Percentiles rank a stretch among this genome's conserved stretches.
phyloP scores from a whole-genome alignment of 2,113 vertebrate species.

The Leucosticte australis region DNA sequence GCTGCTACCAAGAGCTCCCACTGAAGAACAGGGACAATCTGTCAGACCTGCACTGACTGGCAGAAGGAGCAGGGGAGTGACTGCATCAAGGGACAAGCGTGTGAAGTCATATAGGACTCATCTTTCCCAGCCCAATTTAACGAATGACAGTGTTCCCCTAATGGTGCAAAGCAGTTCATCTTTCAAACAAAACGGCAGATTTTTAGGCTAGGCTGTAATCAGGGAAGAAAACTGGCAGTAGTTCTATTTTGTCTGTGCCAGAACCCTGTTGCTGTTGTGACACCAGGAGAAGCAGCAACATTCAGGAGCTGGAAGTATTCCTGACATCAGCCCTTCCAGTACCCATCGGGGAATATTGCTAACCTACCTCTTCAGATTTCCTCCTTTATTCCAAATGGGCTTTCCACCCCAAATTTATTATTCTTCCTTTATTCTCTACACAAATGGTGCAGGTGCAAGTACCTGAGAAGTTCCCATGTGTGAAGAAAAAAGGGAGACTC shows the following conservation, averaged over 20 bases:
- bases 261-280: neutral
- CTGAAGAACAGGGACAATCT: neutral
- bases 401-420: neutral
- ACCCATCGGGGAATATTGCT: fast-evolving
- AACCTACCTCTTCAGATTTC: neutral
- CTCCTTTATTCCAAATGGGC: neutral
- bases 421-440: neutral
- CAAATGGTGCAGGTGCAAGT: neutral
- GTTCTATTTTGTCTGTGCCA: neutral
- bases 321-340: fast-evolving
- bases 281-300: neutral
- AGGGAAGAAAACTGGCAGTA: neutral
- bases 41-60: neutral
- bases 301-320: neutral
- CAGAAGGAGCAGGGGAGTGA: neutral
- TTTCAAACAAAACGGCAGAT: neutral
- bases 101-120: neutral
- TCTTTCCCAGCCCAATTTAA: neutral
- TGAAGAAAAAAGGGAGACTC: neutral
- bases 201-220: neutral
- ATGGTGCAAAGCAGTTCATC: neutral
- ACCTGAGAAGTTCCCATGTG: neutral
- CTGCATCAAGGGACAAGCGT: neutral
- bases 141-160: neutral
- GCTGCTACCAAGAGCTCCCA: neutral